Evolutionary conservation across 2,888 invertebrate species (phyloP), one percentile per base, ranked within the genome.

Genomic region (Apamea epomidion): DNA sequence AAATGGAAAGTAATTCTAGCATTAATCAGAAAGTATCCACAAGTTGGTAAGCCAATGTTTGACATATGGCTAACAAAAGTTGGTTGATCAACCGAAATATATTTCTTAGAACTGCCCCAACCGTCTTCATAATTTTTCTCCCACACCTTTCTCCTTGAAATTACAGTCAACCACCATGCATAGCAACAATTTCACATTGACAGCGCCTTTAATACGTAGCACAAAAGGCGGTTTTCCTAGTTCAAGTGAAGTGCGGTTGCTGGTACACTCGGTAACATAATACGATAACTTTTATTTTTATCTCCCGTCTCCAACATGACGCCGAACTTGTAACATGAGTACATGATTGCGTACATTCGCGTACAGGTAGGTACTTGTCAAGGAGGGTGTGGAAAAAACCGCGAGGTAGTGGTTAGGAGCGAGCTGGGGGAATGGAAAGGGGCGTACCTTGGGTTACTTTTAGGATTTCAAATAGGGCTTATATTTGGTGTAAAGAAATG

Each of bases 261-360:
- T 67, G 68, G 79, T 89, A 81, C 83, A 71, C 45, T 79, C 69
- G n/a, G 91, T 88, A 91, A 91, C 88, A 83, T 90, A 85, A 91
- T 85, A 87, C 79, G 67, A 81, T 85, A 70, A 88, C 65, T 54
- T 79, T 82, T 88, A 81, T 85, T 88, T 86, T 86, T 84, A 74
- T 65, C 64, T 76, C 71, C 73, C 84, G 83, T 71, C 83, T 82
- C 74, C 86, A 84, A 80, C 83, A 87, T 88, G 89, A 85, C 87
- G 87, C 74, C 18, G 78, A 62, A 69, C 74, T 72, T 78, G 90
- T 89, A 91, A 90, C 71, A 76, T 85, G 87, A 90, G 82, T 62
- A 81, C 70, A 62, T 82, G 74, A 84, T 81, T 82, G 76, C 80
- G 70, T 76, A 67, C 71, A 58, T 25, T 54, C 45, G 73, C 18